Base-by-base conservation (phyloP, 2,888 invertebrate species). In the Bombylius major region DNA sequence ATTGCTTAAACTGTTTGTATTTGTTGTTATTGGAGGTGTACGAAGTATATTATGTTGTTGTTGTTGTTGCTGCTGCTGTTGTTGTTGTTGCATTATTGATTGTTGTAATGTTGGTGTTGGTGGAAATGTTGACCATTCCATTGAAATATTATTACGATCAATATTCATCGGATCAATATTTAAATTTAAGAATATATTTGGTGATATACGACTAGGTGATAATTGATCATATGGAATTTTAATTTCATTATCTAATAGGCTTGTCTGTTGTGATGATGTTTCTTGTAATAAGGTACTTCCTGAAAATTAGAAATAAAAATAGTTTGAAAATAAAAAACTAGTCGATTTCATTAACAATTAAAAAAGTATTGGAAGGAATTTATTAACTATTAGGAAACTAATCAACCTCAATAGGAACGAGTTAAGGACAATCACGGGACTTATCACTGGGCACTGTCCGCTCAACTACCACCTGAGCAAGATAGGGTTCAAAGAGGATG, bases 121-220 rank as follows among this genome's bases (percentile, higher is more conserved):
- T 6, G 67, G 66, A 56, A 66, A 68, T 32, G 66, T 65, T 45
- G 71, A 69, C 75, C 75, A 75, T 59, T 75, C 75, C 69, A 75
- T 70, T 50, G 73, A 71, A 31, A 75, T 64, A 49, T 58, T 62
- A 49, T 64, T 70, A 13, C 75, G 67, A 42, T 75, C 74, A 52
- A 75, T 61, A 4, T 70, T 69, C 62, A 72, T 64, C 51, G 70
- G 69, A 62, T 74, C 74, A 42, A 75, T 72, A 62, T 75, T 75
- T 7, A 75, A 67, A 62, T 73, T 73, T 14, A 75, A 65, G 54
- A 75, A 75, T 23, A 75, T 70, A 54, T 75, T 75, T 1, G 75
- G 74, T 13, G 75, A 75, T 23, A 75, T 62, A 4, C 72, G 66
- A 9, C 70, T 70, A 4, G 74, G 73, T 34, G 74, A 73, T 47